Base-by-base conservation (phyloP, 2,797 vertebrate species). In the Astyanax mexicanus region DNA sequence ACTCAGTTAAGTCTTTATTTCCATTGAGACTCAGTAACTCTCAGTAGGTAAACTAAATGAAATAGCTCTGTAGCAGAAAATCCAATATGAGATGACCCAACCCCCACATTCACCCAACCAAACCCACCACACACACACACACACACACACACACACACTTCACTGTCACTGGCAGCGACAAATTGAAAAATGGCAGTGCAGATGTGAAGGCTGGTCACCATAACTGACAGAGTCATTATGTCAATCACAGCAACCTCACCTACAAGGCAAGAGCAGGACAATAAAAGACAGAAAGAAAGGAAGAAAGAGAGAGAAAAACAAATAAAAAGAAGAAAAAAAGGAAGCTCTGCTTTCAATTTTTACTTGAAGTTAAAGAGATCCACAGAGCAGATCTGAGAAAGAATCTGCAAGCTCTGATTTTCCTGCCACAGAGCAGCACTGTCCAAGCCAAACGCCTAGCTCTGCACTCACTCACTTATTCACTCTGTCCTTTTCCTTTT, bases 61-160 rank as follows among this genome's bases (percentile, higher is more conserved):
- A 75, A 80, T 75, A 15, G 72, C 78, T 80, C 67, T 74, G 78
- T 51, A 71, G 72, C 78, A 74, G 60, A 60, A 75, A 66, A 80
- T 71, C 49, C 45, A 70, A 76, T 76, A 76, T 44, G 29, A 49
- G 62, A 61, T 52, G 37, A 27, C 38, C 44, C 29, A n/a, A n/a
- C n/a, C n/a, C n/a, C n/a, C n/a, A n/a, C n/a, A n/a, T n/a, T n/a
- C n/a, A n/a, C n/a, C n/a, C n/a, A n/a, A n/a, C 37, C 29, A 37
- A 19, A 68, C n/a, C 61, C 44, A 32, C 8, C 27, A 23, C 54
- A 38, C 44, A 54, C 54, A 54, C 62, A 61, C 37, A n/a, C n/a
- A n/a, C 27, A 23, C 54, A 38, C 44, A 54, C 27, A 23, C 54
- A 38, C 44, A 54, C 54, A 54, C 62, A 61, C 37, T 38, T 69